Conservation (phyloP, 2,113 vertebrate species). For the Progne subis region DNA sequence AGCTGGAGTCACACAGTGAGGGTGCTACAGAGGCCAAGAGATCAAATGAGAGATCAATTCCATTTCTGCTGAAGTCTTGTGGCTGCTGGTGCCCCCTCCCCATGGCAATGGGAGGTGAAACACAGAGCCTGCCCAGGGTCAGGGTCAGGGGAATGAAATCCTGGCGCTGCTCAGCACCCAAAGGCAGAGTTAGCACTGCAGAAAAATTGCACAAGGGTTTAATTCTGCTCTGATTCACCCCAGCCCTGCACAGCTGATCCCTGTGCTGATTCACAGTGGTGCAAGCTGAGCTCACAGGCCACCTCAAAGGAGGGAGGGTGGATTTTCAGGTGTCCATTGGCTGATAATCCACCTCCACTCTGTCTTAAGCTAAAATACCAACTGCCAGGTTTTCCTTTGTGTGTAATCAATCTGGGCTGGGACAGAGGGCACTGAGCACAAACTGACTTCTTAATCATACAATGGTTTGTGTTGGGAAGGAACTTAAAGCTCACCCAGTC, state of each 20-base stretch:
- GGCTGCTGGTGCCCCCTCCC: not conserved
- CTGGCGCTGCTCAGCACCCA: not conserved
- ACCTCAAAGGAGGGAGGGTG: fast-evolving
- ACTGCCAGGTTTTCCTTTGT: not conserved
- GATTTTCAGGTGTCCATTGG: not conserved
- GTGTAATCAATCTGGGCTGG: not conserved
- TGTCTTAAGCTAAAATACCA: not conserved
- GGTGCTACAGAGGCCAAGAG: not conserved
- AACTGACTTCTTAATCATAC: fast-evolving
- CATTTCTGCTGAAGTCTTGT: not conserved
- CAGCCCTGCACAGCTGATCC: not conserved
- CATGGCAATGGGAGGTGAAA: not conserved
- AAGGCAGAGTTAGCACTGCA: fast-evolving
- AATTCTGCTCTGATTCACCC: not conserved
- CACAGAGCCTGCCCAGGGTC: fast-evolving
- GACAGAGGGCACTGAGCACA: not conserved
- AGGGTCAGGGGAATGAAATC: not conserved
- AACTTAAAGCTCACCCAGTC: not conserved
- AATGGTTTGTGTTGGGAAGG: not conserved
- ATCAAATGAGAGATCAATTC: fast-evolving
- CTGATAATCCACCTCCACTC: not conserved
- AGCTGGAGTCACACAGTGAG: not conserved
- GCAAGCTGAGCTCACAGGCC: not conserved
- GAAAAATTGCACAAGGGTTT: fast-evolving
- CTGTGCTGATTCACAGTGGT: fast-evolving